Conservation (phyloP, 2,888 invertebrate species). For the Drosophila peninsularis region DNA sequence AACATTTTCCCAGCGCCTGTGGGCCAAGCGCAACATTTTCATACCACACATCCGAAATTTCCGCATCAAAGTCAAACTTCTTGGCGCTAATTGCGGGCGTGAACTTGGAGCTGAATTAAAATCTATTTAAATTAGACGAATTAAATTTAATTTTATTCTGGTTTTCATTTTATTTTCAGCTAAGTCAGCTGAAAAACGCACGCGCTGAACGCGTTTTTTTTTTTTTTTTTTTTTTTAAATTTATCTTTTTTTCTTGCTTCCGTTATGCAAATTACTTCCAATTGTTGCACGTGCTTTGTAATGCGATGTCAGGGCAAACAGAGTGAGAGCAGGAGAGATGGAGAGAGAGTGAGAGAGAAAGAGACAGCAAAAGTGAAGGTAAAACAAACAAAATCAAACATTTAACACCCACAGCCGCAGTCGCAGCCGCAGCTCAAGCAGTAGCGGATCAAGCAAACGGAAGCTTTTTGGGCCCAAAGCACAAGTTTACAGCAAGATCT, state of each 20-base stretch:
- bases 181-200: constrained; percentile 19
- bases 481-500: no score
- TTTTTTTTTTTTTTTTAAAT: background rate
- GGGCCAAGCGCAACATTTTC: background rate
- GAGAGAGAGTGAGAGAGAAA: background rate
- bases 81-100: constrained; percentile 36
- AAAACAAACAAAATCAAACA: constrained; percentile 52
- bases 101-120: constrained; percentile 45
- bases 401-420: constrained; percentile 31
- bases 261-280: constrained; percentile 41
- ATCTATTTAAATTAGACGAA: constrained; percentile 8
- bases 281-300: constrained; percentile 35
- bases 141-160: constrained; percentile 36
- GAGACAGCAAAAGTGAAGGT: constrained; percentile 58
- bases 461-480: background rate
- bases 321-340: background rate
- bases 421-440: background rate
- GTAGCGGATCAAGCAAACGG: constrained; percentile 16
- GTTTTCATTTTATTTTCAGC: background rate
- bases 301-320: background rate
- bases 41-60: constrained; percentile 28
- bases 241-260: constrained; percentile 26
- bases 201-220: constrained; percentile 8
- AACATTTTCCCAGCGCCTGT: constrained; percentile 23
- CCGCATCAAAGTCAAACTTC: constrained; percentile 35